A percentile compares a stretch with the other conserved stretches of the same genome.
Conservation (phyloP, 2,113 vertebrate species). For the Tragelaphus buxtoni region DNA sequence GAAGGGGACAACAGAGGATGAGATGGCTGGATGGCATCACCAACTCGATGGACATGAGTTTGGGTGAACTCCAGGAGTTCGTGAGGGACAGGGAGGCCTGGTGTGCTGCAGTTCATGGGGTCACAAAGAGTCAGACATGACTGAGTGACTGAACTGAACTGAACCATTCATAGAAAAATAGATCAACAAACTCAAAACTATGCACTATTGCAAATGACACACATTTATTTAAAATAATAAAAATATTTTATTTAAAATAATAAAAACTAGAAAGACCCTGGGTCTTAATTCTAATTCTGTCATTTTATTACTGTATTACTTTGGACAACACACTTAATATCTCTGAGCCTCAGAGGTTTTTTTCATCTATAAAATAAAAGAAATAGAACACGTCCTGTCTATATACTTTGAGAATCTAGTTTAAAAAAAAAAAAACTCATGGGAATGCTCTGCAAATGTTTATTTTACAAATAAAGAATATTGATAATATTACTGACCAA, state of each 20-base stretch:
- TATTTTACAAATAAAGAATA: background rate
- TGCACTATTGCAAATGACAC: background rate
- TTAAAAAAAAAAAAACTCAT: background rate
- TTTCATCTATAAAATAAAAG: conserved; percentile 1
- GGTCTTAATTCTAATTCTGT: background rate
- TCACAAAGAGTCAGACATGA: background rate
- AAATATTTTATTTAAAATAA: conserved; percentile 4
- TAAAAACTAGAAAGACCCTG: background rate
- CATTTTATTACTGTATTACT: background rate
- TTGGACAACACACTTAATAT: background rate
- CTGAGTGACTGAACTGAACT: background rate
- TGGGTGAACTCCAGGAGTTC: background rate
- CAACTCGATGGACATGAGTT: background rate
- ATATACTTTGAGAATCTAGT: background rate
- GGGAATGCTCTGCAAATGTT: background rate
- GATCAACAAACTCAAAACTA: background rate
- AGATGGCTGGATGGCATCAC: background rate
- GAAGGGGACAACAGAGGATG: background rate
- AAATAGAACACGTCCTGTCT: background rate
- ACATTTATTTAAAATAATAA: conserved; percentile 5
- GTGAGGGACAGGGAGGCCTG: background rate
- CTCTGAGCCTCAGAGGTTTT: background rate
- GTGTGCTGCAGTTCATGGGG: rapidly evolving
- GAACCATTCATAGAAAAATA: background rate
- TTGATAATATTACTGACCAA: background rate